These are phyloP conservation scores for Excalfactoria chinensis DNA, from an alignment of 2,113 vertebrate species.

Conservation along the genomic window DNA sequence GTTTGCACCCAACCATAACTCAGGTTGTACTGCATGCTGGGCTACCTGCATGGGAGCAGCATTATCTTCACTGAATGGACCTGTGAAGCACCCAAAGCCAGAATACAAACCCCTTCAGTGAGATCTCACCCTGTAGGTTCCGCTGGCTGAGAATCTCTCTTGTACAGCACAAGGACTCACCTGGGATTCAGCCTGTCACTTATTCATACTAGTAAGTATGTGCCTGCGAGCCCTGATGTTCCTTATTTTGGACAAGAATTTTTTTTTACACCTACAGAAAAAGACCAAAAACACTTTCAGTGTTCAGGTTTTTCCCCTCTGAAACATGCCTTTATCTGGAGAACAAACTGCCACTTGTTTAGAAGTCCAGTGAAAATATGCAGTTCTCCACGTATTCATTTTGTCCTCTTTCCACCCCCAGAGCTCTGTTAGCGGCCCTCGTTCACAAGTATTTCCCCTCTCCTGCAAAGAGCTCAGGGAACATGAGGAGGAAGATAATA, in stretches of 20 bases:
- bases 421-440: background rate
- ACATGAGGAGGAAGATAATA: slow-evolving; percentile 60
- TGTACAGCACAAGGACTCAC: background rate
- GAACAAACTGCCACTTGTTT: slow-evolving; percentile 55
- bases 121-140: background rate
- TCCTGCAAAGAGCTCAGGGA: slow-evolving; percentile 42
- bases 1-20: background rate
- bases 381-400: background rate
- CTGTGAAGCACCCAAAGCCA: background rate
- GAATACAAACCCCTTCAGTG: background rate
- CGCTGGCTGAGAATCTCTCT: background rate
- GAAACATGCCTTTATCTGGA: background rate
- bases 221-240: background rate
- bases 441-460: slow-evolving; percentile 29
- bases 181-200: background rate
- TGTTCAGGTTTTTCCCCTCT: background rate
- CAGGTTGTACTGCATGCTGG: background rate
- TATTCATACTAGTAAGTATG: background rate
- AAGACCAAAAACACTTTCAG: background rate
- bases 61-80: background rate
- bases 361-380: slow-evolving; percentile 51
- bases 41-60: background rate
- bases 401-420: slow-evolving; percentile 62
- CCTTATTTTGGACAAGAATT: background rate
- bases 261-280: background rate